Evolutionary conservation across 2,888 invertebrate genomes (phyloP).

Genomic region (Proisotoma minuta): DNA sequence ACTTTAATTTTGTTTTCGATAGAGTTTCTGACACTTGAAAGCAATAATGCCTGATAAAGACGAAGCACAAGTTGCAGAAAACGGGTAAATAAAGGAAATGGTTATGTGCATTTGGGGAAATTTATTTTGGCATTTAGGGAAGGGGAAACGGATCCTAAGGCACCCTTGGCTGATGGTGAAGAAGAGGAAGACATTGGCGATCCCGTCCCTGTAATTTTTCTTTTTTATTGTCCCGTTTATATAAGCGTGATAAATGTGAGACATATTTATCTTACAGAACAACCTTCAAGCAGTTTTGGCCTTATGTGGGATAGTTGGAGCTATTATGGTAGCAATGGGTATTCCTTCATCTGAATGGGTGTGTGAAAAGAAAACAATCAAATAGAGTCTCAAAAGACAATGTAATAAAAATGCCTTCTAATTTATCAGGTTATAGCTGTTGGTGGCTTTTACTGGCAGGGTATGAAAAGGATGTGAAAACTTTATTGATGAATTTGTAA

Average conservation of each 20-base stretch:
- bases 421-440: too few species aligned
- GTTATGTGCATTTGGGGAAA: neutral
- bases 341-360: conserved; percentile 39
- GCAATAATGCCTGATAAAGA: conserved; percentile 3
- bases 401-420: too few species aligned
- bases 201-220: conserved; percentile 33
- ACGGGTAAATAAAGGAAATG: neutral
- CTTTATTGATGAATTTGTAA: neutral
- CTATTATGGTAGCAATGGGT: conserved; percentile 31
- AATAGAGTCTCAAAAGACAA: too few species aligned
- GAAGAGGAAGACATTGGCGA: conserved; percentile 39
- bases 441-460: conserved; percentile 37
- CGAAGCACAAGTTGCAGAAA: neutral
- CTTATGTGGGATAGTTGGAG: conserved; percentile 23
- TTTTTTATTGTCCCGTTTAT: too few species aligned
- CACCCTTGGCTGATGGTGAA: conserved; percentile 34
- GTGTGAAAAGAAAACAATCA: too few species aligned
- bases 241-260: too few species aligned
- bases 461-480: conserved; percentile 15
- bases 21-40: neutral
- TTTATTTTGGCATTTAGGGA: conserved; percentile 9
- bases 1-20: neutral
- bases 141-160: conserved; percentile 30
- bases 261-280: too few species aligned
- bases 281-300: conserved; percentile 27